A percentile compares a stretch with the other conserved stretches of the same genome.
phyloP scores from a whole-genome alignment of 2,113 vertebrate species.

The Cercocebus atys region DNA sequence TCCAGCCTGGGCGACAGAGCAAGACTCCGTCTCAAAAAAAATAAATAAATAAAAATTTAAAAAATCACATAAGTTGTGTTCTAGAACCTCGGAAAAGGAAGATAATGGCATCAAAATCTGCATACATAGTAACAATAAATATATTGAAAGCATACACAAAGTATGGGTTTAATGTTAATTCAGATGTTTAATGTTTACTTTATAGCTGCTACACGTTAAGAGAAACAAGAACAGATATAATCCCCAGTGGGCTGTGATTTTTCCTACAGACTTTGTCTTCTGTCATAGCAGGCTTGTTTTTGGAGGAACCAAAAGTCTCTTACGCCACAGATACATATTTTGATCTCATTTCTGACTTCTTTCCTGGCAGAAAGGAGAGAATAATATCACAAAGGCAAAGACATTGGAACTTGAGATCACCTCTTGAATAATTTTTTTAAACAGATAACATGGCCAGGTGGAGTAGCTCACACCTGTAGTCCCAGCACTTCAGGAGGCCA shows the following conservation, averaged over 20 bases:
- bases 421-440: background rate
- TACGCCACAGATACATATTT: background rate
- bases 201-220: background rate
- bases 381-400: background rate
- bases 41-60: background rate
- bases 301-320: background rate
- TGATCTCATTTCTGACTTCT: background rate
- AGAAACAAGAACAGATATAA: background rate
- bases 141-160: background rate
- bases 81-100: constrained; percentile 19
- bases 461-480: too few species aligned
- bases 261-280: background rate
- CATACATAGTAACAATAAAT: background rate
- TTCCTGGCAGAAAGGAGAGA: background rate
- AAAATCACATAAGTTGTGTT: background rate
- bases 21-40: too few species aligned
- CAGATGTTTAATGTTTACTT: background rate
- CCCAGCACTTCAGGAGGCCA: too few species aligned
- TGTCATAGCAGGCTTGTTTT: background rate
- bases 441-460: background rate
- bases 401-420: background rate
- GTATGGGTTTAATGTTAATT: background rate
- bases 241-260: background rate
- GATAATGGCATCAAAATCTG: background rate
- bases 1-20: too few species aligned